phyloP scores from a whole-genome alignment of 2,113 vertebrate genomes.

The Colaptes auratus region DNA sequence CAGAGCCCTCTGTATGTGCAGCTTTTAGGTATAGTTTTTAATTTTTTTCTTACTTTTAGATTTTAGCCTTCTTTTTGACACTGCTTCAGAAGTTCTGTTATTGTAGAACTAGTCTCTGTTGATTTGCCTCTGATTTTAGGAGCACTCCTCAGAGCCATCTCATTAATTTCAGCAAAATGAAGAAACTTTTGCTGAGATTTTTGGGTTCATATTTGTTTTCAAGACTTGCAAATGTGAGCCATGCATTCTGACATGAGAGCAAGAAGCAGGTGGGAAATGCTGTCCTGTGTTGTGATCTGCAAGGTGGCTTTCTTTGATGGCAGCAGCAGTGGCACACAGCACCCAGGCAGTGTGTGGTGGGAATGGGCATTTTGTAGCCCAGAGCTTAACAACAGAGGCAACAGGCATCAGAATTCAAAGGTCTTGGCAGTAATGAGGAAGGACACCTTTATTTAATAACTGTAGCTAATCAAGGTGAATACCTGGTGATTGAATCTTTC shows the following conservation, averaged over 20 bases:
- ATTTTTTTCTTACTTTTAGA: not conserved
- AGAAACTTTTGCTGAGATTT: not conserved
- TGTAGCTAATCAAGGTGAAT: not conserved
- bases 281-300: rapidly evolving
- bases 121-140: not conserved
- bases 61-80: not conserved
- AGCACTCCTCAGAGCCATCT: not conserved
- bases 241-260: not conserved
- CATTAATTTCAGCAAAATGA: not conserved
- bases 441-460: not conserved
- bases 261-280: not conserved
- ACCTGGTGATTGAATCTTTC: not conserved
- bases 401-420: not conserved
- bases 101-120: not conserved
- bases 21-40: not conserved
- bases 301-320: not conserved
- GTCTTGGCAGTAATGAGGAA: rapidly evolving
- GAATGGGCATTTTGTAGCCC: not conserved
- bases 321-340: not conserved
- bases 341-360: not conserved
- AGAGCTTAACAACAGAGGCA: not conserved
- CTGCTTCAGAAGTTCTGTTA: not conserved
- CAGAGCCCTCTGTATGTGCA: not conserved
- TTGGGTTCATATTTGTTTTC: not conserved
- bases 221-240: not conserved